Base-by-base conservation (phyloP, 2,113 vertebrate genomes). In the Mionectes macconnelli region DNA sequence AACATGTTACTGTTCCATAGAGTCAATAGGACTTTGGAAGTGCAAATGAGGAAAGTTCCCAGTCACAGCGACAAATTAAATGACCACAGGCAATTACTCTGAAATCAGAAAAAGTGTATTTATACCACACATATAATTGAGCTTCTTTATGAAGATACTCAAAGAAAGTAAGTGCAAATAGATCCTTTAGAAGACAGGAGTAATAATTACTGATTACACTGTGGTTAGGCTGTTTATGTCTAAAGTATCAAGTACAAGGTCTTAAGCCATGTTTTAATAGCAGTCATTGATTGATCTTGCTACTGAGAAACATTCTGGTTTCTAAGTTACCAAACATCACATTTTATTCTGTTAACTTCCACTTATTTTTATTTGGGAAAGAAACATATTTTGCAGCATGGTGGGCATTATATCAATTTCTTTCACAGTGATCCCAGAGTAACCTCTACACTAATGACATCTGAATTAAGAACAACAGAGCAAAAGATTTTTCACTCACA, bases 31-130 rank as follows among this genome's bases (percentile, higher is more conserved):
- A 89, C 81, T 94, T 87, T 78, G 88, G 68, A 93, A 94, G 83
- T 87, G 89, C 82, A 92, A 94, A 90, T 68, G 83, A 96, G 92
- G 90, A 68, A 93, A 93, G 92, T 81, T 69, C 80, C 95, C 92
- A 84, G 82, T 90, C 69, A 64, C 60, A 53, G 42, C 27, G 20
- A 93, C 89, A 84, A 93, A 89, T 84, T 92, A 95, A 96, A 90
- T 2, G 5, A 66, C 86, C 59, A 25, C 17, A 86, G 81, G 84
- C 66, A 75, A 73, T 77, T 84, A 52, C 4, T 39, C 73, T 84
- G 86, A 93, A 87, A 90, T 68, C 80, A 89, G 66, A 66, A 86
- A 63, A 90, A 57, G 28, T 47, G 0, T 55, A 87, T 91, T 91
- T 87, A 82, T 79, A 72, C 28, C 76, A 79, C 19, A 75, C 30